Evolutionary conservation across 2,888 invertebrate species (phyloP).

Genomic region (Spisula subtruncata): DNA sequence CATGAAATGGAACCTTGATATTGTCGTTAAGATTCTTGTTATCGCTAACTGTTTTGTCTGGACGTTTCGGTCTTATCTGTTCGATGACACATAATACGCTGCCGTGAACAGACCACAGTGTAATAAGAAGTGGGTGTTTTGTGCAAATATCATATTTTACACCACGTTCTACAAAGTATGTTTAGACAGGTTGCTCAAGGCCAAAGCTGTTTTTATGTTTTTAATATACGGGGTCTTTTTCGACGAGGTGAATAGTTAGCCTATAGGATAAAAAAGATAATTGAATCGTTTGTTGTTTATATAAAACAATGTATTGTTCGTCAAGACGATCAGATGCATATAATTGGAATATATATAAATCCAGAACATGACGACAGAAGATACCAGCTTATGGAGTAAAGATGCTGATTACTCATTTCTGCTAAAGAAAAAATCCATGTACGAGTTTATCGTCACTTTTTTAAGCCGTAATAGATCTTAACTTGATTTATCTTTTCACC

Average conservation of each 20-base stretch:
- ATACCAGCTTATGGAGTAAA: too few relatives aligned
- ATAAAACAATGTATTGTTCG: not conserved
- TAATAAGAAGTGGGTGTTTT: not conserved
- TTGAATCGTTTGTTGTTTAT: slow-evolving; percentile 2
- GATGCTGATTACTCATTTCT: too few relatives aligned
- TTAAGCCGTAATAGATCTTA: too few relatives aligned
- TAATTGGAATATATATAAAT: not conserved
- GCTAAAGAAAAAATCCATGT: too few relatives aligned
- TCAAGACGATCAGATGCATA: not conserved
- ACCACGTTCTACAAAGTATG: not conserved
- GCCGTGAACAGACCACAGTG: not conserved
- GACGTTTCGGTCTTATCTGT: too few relatives aligned
- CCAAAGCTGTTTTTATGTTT: not conserved
- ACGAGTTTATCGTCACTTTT: too few relatives aligned
- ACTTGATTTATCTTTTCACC: not conserved
- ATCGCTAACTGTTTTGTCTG: too few relatives aligned
- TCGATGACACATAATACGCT: too few relatives aligned
- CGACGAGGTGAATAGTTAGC: not conserved
- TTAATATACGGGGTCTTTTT: not conserved
- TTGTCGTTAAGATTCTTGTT: too few relatives aligned
- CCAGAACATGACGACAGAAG: not conserved
- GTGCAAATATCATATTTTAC: not conserved
- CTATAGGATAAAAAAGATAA: not conserved
- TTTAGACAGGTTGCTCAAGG: not conserved
- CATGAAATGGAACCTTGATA: too few relatives aligned